Evolutionary conservation across 2,888 invertebrate genomes (phyloP).

Genomic region (Cephus rjabovi): DNA sequence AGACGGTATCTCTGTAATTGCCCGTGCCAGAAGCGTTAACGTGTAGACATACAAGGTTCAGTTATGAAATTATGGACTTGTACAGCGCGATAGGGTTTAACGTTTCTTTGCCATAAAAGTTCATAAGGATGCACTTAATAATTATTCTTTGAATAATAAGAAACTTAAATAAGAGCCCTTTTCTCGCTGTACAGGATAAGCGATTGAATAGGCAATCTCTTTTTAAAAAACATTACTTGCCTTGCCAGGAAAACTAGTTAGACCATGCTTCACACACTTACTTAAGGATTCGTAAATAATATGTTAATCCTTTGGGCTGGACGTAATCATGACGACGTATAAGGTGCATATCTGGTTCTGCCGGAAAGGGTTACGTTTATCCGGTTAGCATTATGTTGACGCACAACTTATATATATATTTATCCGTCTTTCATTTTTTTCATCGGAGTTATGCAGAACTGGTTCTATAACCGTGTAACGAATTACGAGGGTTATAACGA

Average conservation of each 20-base stretch:
- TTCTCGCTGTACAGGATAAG: not conserved
- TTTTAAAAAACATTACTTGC: not conserved
- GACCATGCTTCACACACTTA: not conserved
- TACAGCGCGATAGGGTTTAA: not conserved
- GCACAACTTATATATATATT: conserved; percentile 26
- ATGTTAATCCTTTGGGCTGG: not conserved
- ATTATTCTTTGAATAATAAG: not conserved
- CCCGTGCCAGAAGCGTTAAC: not conserved
- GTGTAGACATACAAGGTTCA: not conserved
- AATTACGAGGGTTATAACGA: not conserved
- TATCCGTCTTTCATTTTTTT: conserved; percentile 4
- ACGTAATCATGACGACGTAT: not conserved
- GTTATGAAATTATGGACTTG: not conserved
- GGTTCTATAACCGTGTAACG: conserved; percentile 30
- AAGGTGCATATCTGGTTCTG: conserved; percentile 32
- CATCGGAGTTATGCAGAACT: conserved; percentile 27
- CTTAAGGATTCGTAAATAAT: not conserved
- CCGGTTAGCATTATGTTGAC: conserved; percentile 46
- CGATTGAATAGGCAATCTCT: not conserved
- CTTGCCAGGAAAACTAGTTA: not conserved
- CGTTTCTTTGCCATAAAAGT: not conserved
- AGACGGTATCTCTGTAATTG: not conserved
- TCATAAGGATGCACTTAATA: not conserved
- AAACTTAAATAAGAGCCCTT: not conserved
- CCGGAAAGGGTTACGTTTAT: conserved; percentile 47